Percentiles rank a stretch among this genome's conserved stretches.
These are phyloP conservation scores for Drosophila meridionalis DNA, from an alignment of 2,888 invertebrate species.

Conservation along the genomic window DNA sequence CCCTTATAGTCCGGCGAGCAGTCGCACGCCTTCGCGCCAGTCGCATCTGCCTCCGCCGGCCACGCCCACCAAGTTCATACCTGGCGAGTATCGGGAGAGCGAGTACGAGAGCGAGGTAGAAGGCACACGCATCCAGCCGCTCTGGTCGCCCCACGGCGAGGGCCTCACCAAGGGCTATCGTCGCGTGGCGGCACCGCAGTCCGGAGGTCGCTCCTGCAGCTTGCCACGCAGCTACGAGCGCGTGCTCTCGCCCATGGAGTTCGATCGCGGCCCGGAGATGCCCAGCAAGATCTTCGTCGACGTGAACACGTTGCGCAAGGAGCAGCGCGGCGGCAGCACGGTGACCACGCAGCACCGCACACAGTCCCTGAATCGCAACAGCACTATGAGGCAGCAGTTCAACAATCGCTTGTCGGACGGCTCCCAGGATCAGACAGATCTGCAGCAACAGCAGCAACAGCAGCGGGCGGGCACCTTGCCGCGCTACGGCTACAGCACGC, in stretches of 20 bases:
- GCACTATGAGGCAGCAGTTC: conserved; percentile 67
- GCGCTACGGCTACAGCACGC: conserved; percentile 86
- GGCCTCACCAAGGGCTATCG: conserved; percentile 87
- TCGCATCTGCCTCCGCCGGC: conserved; percentile 86
- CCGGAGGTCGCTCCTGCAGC: conserved; percentile 85
- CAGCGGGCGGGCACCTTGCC: conserved; percentile 87
- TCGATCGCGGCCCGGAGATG: conserved; percentile 86
- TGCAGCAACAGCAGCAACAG: conserved; percentile 65
- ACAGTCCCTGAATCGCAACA: conserved; percentile 82
- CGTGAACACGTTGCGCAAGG: conserved; percentile 70
- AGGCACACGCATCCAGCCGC: conserved; percentile 87
- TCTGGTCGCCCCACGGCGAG: conserved; percentile 88
- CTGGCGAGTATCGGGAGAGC: conserved; percentile 88
- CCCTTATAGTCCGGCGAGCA: conserved; percentile 85
- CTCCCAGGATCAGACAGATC: conserved; percentile 65
- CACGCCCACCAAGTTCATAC: conserved; percentile 88
- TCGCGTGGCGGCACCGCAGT: conserved; percentile 87
- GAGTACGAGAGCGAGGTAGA: conserved; percentile 90
- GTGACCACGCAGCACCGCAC: conserved; percentile 73
- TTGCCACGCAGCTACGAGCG: conserved; percentile 86
- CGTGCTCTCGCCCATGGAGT: conserved; percentile 88
- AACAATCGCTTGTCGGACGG: conserved; percentile 43
- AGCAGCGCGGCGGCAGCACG: conserved; percentile 74
- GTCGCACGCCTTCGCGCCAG: conserved; percentile 82
- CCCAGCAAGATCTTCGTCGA: conserved; percentile 83